Base-by-base conservation (phyloP, 2,888 invertebrate genomes). In the Prosopocoilus inquinatus region DNA sequence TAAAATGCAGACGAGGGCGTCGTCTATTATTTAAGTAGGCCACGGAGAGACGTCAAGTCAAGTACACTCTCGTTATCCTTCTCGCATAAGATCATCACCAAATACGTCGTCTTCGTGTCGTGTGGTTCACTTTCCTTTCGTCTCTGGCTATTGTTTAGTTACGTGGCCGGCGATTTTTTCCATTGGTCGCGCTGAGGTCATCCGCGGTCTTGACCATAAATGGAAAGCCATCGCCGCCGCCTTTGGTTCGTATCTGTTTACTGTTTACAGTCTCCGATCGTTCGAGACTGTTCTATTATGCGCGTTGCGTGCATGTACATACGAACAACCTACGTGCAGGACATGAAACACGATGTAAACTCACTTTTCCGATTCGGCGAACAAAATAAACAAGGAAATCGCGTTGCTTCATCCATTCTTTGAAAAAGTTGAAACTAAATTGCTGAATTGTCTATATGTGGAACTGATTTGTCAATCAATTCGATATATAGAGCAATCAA, bases 81-180 rank as follows among this genome's bases (percentile, higher is more conserved):
- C 13, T 46, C 8, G 33, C 12, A 35, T 38, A 38, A 49, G 49
- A 52, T 52, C 52, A 52, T 52, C 52, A 46, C 52, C 52, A 52
- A 52, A 52, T 52, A 52, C n/a, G 52, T 45, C 16, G 15, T 41
- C 9, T 28, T 36, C 43, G 16, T 32, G 50, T 43, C 3, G 39
- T n/a, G 11, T 38, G n/a, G 39, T 38, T 38, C 39, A 3, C 13
- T 38, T 38, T 11, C 39, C 41, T 16, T 15, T 16, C 41, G 41
- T 9, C 11, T 11, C 11, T 11, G 11, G 41, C 9, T 9, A 41
- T 13, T 15, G 41, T 41, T 41, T 13, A 9, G 41, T 41, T 41
- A 15, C 41, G 41, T 41, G 41, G 41, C 16, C 20, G 20, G 20
- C 20, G 20, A 41, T 41, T 41, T 41, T 41, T 41, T 38, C 41